These are phyloP conservation scores for Machaerirhynchus nigripectus DNA, from an alignment of 2,113 vertebrate genomes.

Conservation along the genomic window DNA sequence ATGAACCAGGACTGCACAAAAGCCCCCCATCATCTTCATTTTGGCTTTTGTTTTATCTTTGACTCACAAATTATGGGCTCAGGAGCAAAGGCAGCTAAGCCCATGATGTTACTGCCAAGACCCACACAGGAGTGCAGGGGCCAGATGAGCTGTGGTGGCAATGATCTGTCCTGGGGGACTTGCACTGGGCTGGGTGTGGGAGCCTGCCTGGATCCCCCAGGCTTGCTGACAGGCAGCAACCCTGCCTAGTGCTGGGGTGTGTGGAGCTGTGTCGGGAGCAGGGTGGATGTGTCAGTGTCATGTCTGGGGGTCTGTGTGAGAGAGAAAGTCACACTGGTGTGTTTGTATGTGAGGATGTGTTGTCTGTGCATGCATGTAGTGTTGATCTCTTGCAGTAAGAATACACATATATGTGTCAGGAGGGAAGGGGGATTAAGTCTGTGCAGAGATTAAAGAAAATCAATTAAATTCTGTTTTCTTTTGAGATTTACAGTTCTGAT, in stretches of 20 bases:
- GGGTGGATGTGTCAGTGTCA: not conserved
- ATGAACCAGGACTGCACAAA: not conserved
- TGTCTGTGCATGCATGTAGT: not conserved
- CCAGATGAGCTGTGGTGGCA: not conserved
- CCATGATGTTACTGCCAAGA: not conserved
- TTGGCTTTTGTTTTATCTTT: not conserved
- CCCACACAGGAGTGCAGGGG: not conserved
- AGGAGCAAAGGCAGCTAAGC: not conserved
- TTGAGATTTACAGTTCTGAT: not conserved
- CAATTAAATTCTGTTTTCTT: not conserved
- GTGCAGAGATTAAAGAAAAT: not conserved
- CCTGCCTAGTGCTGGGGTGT: not conserved
- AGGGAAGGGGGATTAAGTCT: not conserved
- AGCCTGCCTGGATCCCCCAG: not conserved
- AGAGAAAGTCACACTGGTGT: not conserved
- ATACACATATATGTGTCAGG: too few species aligned
- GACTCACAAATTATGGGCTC: not conserved
- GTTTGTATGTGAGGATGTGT: not conserved
- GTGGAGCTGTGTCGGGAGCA: not conserved
- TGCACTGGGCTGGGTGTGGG: not conserved
- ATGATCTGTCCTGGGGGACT: accelerated
- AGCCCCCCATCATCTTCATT: not conserved
- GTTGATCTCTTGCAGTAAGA: not conserved
- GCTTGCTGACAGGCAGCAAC: not conserved
- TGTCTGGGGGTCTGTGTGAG: not conserved